Conservation (phyloP, 2,797 vertebrate species). For the Platalea minor region DNA sequence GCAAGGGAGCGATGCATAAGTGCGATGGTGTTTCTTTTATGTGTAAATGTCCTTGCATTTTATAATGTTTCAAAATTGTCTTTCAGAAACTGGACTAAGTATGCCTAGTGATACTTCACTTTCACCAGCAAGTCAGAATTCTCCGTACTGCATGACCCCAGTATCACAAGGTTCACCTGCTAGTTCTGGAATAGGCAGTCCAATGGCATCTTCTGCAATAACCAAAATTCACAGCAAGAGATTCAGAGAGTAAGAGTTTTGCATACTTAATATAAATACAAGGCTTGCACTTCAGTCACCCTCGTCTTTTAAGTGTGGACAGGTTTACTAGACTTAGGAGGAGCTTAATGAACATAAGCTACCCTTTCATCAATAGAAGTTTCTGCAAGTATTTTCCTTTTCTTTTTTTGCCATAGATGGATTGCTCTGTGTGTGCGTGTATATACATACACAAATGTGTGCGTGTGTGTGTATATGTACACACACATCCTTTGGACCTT, state of each 20-base stretch:
- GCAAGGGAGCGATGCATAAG: background rate
- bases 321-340: background rate
- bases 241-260: slow-evolving; percentile 92
- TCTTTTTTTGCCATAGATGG: background rate
- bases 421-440: background rate
- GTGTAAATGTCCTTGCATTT: background rate
- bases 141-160: slow-evolving; percentile 97
- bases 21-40: background rate
- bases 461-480: background rate
- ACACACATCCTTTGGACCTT: background rate
- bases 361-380: background rate
- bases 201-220: slow-evolving; percentile 95
- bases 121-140: slow-evolving; percentile 97
- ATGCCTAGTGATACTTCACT: slow-evolving; percentile 94
- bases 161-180: slow-evolving; percentile 96
- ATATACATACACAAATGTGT: background rate
- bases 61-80: background rate
- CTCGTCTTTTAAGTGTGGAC: background rate
- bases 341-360: background rate
- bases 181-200: slow-evolving; percentile 96
- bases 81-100: slow-evolving; percentile 90
- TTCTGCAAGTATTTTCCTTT: background rate
- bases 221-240: slow-evolving; percentile 98
- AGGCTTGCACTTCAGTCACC: background rate
- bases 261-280: background rate